A percentile compares a stretch with the other conserved stretches of the same genome.
These are phyloP conservation scores for Drosophila acutilabella DNA, from an alignment of 2,888 invertebrate genomes.

Conservation along the genomic window DNA sequence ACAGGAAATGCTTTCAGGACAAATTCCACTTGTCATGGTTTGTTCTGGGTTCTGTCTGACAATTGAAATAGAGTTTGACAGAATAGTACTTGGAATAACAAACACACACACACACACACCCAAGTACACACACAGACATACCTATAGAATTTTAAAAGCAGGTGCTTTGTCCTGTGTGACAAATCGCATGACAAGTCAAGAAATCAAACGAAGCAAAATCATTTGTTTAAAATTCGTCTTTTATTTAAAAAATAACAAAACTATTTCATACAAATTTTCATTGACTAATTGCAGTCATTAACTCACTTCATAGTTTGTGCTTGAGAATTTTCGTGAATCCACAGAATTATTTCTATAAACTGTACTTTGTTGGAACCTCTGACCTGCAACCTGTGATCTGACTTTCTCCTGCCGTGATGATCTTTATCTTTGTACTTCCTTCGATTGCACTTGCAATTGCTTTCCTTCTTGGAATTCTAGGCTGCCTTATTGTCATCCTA, in stretches of 20 bases:
- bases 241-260: background rate
- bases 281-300: conserved; percentile 38
- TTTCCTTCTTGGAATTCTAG: conserved; percentile 6
- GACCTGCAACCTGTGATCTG: conserved; percentile 1
- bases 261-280: conserved; percentile 7
- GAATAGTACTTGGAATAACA: conserved; percentile 12
- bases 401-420: background rate
- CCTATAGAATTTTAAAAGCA: background rate
- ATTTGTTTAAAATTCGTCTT: conserved; percentile 8
- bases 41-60: conserved; percentile 32
- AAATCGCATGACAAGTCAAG: conserved; percentile 44
- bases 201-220: conserved; percentile 16
- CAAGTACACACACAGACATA: background rate
- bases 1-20: conserved; percentile 73
- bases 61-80: conserved; percentile 50
- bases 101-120: background rate
- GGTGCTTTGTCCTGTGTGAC: conserved; percentile 48
- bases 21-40: conserved; percentile 75
- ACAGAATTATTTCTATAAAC: background rate
- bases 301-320: conserved; percentile 5
- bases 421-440: conserved; percentile 17
- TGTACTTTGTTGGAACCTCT: conserved; percentile 7
- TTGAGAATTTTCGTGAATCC: background rate
- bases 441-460: conserved; percentile 26
- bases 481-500: conserved; percentile 13